Evolutionary conservation across 1,140 invertebrate species (phyloP).

Genomic region (Cheumatopsyche charites): DNA sequence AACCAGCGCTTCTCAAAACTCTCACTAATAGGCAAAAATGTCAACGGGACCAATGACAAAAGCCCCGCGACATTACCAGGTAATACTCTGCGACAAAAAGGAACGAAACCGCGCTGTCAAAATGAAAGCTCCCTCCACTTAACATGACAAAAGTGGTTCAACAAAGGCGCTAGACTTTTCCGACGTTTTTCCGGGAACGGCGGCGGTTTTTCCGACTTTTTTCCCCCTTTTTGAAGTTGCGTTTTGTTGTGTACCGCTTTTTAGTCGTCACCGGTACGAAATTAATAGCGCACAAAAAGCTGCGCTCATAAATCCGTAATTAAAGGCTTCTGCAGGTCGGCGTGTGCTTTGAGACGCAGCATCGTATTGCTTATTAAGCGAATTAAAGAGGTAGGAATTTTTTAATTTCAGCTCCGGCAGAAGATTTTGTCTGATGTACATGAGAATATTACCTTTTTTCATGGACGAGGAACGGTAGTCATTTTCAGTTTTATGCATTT

Average conservation of each 20-base stretch:
- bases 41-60: constrained; percentile 18
- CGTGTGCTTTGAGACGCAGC: no score
- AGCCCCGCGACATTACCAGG: constrained; percentile 21
- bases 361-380: no score
- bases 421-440: no score
- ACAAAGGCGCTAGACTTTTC: constrained; percentile 23
- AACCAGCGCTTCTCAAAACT: no score
- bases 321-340: no score
- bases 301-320: not conserved
- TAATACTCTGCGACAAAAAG: constrained; percentile 23
- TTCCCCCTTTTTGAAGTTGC: not conserved
- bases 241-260: constrained; percentile 2
- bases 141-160: constrained; percentile 36
- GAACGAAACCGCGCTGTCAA: constrained; percentile 29
- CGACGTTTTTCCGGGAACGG: not conserved
- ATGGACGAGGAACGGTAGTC: no score
- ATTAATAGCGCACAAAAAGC: constrained; percentile 1
- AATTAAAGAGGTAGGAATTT: no score
- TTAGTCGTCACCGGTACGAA: not conserved
- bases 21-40: constrained; percentile 21
- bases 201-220: not conserved
- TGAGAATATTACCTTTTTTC: no score
- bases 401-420: no score
- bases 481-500: no score
- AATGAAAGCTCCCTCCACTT: constrained; percentile 32